Conservation (phyloP, 2,797 vertebrate genomes). For the Gila robusta region DNA sequence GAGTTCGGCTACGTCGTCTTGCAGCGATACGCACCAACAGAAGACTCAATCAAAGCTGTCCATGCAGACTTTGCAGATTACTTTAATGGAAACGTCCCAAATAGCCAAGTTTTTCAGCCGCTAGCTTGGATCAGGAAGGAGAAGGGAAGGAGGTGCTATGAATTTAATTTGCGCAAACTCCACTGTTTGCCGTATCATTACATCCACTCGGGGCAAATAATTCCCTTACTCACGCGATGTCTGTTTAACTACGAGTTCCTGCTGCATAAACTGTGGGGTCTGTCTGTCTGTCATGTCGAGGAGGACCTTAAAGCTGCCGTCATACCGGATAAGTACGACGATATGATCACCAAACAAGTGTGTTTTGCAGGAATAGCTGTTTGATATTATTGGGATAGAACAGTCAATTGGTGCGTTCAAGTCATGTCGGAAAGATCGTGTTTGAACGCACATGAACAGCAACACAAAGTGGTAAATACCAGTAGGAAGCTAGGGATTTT, state of each 20-base stretch:
- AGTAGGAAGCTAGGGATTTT: neutral
- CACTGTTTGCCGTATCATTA: slow-evolving; percentile 76
- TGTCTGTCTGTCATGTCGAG: slow-evolving; percentile 73
- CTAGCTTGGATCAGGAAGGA: slow-evolving; percentile 65
- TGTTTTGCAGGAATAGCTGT: neutral
- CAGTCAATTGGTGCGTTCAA: neutral
- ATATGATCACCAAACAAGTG: slow-evolving; percentile 24
- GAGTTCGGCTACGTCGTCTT: slow-evolving; percentile 65
- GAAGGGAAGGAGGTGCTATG: slow-evolving; percentile 58
- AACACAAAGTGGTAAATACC: neutral
- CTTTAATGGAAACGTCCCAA: slow-evolving; percentile 58
- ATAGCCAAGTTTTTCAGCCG: slow-evolving; percentile 69
- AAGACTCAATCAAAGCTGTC: slow-evolving; percentile 63
- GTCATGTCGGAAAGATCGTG: neutral
- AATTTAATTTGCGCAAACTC: slow-evolving; percentile 78
- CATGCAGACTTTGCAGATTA: slow-evolving; percentile 74
- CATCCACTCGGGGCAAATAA: slow-evolving; percentile 72
- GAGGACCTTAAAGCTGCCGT: slow-evolving; percentile 77
- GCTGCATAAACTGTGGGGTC: slow-evolving; percentile 77
- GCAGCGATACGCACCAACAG: slow-evolving; percentile 69
- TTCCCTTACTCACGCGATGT: slow-evolving; percentile 73
- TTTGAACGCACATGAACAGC: neutral
- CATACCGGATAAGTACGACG: slow-evolving; percentile 71
- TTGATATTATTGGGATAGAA: neutral
- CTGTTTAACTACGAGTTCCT: slow-evolving; percentile 81